Percentiles rank a stretch among this genome's conserved stretches.
Evolutionary conservation across 2,797 vertebrate genomes (phyloP).

Genomic region (Paguma larvata): DNA sequence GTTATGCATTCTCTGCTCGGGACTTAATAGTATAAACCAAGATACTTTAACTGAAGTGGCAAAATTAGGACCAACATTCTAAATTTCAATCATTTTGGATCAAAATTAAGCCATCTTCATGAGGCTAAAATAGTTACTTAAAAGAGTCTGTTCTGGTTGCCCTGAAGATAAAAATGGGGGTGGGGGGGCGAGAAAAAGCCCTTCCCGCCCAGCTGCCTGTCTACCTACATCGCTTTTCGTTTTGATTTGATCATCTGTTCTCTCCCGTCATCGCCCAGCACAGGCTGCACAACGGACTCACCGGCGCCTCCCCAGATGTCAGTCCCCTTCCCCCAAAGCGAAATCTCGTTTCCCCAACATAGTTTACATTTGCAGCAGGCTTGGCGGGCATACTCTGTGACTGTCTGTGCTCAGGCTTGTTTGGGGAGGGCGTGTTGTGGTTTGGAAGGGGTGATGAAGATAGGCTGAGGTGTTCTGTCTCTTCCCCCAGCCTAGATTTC

Average conservation of each 20-base stretch:
- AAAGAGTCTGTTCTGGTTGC: constrained; percentile 38
- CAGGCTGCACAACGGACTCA: constrained; percentile 58
- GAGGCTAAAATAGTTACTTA: constrained; percentile 34
- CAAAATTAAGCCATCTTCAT: constrained; percentile 50
- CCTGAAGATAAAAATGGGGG: not conserved
- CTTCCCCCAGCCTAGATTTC: not conserved
- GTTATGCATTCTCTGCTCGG: not conserved
- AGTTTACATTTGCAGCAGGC: not conserved
- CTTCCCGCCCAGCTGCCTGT: constrained; percentile 46
- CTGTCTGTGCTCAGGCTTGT: not conserved
- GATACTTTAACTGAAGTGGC: constrained; percentile 40
- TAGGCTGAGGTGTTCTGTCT: not conserved
- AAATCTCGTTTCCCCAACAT: not conserved
- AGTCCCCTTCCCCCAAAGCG: constrained; percentile 36
- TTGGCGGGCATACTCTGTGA: not conserved
- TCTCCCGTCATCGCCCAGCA: not conserved
- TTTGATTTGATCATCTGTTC: constrained; percentile 61
- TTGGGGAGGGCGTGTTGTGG: not conserved
- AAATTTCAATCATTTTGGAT: constrained; percentile 34
- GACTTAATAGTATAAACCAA: not conserved
- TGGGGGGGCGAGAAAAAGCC: not conserved
- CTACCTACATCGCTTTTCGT: not conserved
- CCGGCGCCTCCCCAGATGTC: constrained; percentile 57
- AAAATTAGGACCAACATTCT: constrained; percentile 52
- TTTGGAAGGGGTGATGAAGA: not conserved